phyloP scores from a whole-genome alignment of 2,113 vertebrate species.

The Junco hyemalis region DNA sequence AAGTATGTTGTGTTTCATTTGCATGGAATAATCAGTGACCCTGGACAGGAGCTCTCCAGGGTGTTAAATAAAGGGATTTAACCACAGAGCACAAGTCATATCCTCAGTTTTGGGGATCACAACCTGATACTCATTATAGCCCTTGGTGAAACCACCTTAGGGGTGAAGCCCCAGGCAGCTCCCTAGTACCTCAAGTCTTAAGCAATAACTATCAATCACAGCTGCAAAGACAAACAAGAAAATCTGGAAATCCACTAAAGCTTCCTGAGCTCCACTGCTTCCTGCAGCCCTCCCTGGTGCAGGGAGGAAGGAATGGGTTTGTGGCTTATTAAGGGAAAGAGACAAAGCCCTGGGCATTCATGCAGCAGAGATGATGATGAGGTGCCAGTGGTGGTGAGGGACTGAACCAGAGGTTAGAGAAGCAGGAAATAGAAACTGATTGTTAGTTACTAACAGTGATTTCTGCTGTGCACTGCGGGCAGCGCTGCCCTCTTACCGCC shows the following conservation, averaged over 20 bases:
- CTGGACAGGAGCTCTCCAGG: not conserved
- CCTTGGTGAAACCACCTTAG: not conserved
- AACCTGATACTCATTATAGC: not conserved
- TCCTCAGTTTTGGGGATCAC: not conserved
- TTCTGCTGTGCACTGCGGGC: constrained; percentile 99
- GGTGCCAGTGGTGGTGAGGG: constrained; percentile 51
- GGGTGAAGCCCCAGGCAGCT: not conserved
- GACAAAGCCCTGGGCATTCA: constrained; percentile 48
- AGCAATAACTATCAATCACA: not conserved
- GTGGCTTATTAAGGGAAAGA: not conserved
- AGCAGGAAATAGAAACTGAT: constrained; percentile 83
- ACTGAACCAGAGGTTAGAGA: constrained; percentile 68
- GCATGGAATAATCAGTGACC: not conserved
- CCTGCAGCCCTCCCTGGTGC: not conserved
- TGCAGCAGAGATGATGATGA: constrained; percentile 61
- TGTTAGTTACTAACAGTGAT: constrained; percentile 99
- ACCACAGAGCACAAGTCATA: not conserved
- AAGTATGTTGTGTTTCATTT: not conserved
- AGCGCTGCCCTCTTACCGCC: constrained; percentile 99
- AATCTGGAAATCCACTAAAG: not conserved
- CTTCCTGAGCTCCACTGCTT: not conserved
- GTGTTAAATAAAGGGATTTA: not conserved
- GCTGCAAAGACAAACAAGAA: not conserved
- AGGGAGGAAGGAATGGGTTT: not conserved
- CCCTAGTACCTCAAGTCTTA: not conserved